phyloP scores from a whole-genome alignment of 1,140 invertebrate genomes.

The Delia radicum region DNA sequence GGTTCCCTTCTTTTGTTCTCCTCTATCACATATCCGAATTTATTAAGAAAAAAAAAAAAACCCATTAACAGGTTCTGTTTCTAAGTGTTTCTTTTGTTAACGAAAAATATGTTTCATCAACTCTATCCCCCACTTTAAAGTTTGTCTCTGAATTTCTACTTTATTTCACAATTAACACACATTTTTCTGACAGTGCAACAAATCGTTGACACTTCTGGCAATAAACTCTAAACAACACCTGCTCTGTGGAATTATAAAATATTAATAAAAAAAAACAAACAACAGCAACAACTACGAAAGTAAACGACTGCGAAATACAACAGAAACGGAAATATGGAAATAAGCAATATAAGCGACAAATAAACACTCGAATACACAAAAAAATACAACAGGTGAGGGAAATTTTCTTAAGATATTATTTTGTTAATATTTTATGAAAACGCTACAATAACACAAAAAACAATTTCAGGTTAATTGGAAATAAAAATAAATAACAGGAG shows the following conservation, averaged over 20 bases:
- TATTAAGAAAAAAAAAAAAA: no score
- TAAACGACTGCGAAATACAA: not conserved
- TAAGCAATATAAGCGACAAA: constrained; percentile 16
- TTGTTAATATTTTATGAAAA: constrained; percentile 22
- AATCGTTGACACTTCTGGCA: constrained; percentile 19
- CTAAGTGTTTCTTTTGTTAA: no score
- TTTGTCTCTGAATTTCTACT: no score
- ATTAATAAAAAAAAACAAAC: not conserved
- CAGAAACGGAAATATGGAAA: constrained; percentile 9
- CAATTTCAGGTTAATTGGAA: constrained; percentile 10
- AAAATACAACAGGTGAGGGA: constrained; percentile 1
- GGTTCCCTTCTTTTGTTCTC: no score
- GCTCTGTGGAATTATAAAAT: constrained; percentile 16
- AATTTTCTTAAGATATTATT: constrained; percentile 18
- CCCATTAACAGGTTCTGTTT: no score
- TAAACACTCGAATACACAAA: not conserved
- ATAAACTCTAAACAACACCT: constrained; percentile 14
- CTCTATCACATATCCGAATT: no score
- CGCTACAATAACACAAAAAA: not conserved
- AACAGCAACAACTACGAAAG: not conserved
- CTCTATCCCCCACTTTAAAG: no score
- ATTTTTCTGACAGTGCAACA: constrained; percentile 6
- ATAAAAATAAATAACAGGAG: not conserved
- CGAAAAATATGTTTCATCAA: no score
- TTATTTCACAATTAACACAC: no score